phyloP scores from a whole-genome alignment of 2,113 vertebrate species.

The Lota lota region DNA sequence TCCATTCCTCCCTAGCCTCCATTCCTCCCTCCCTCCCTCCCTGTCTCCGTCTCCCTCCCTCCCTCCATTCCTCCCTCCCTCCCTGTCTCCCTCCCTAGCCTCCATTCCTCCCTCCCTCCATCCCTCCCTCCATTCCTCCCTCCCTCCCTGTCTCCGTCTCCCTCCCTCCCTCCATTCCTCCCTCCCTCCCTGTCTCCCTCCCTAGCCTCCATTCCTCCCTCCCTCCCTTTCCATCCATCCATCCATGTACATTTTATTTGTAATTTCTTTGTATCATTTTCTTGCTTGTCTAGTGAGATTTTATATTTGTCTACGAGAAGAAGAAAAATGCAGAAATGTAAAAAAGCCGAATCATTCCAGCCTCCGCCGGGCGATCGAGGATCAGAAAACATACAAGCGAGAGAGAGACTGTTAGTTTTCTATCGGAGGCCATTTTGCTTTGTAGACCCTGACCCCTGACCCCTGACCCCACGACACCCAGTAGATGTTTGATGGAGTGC shows the following conservation, averaged over 20 bases:
- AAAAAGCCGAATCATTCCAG: constrained; percentile 46
- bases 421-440: constrained; percentile 70
- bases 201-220: too few species aligned
- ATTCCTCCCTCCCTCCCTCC: background rate
- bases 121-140: constrained; percentile 8
- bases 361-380: constrained; percentile 47
- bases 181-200: too few species aligned
- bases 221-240: background rate
- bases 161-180: too few species aligned
- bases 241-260: constrained; percentile 27
- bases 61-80: too few species aligned
- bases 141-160: background rate
- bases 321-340: constrained; percentile 51
- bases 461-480: constrained; percentile 48
- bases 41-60: background rate
- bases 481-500: constrained; percentile 36
- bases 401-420: constrained; percentile 75
- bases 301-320: constrained; percentile 67
- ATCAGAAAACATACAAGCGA: constrained; percentile 21
- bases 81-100: too few species aligned
- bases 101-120: too few species aligned
- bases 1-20: background rate
- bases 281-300: constrained; percentile 77
- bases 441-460: constrained; percentile 46
- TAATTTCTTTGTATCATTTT: constrained; percentile 39